Percentiles rank a stretch among this genome's conserved stretches.
phyloP scores from a whole-genome alignment of 2,888 invertebrate species.

The Coenonympha glycerion region DNA sequence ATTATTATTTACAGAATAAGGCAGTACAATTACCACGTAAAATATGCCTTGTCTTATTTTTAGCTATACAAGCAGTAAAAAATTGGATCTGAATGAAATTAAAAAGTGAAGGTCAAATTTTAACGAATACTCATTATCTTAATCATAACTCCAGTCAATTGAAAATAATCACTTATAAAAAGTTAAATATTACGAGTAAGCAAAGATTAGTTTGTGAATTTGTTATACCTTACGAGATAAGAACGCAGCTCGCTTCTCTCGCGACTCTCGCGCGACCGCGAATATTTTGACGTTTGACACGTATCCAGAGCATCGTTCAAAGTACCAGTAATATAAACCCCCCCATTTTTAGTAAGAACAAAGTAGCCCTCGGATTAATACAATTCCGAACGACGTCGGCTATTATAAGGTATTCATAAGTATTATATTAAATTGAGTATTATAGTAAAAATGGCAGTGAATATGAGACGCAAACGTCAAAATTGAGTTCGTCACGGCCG shows the following conservation, averaged over 20 bases:
- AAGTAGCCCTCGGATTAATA: not conserved
- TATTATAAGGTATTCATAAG: not conserved
- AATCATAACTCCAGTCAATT: slow-evolving; percentile 66
- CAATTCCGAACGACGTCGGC: slow-evolving; percentile 1
- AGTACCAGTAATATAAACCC: not conserved
- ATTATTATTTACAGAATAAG: slow-evolving; percentile 77
- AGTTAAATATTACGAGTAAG: slow-evolving; percentile 71
- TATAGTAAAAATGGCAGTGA: slow-evolving; percentile 27
- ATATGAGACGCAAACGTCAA: slow-evolving; percentile 18
- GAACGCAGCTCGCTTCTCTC: slow-evolving; percentile 35
- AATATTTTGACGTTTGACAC: slow-evolving; percentile 19
- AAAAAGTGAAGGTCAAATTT: slow-evolving; percentile 57
- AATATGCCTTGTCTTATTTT: slow-evolving; percentile 68
- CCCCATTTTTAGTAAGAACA: not conserved
- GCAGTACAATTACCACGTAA: slow-evolving; percentile 74
- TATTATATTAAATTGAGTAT: slow-evolving; percentile 24
- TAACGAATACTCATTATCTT: slow-evolving; percentile 50
- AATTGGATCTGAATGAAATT: slow-evolving; percentile 61
- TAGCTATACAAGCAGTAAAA: slow-evolving; percentile 74
- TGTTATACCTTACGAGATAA: slow-evolving; percentile 51
- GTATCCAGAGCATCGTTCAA: slow-evolving; percentile 13
- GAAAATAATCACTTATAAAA: slow-evolving; percentile 65
- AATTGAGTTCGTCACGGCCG: slow-evolving; percentile 16
- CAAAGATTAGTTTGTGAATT: slow-evolving; percentile 74
- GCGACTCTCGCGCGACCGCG: slow-evolving; percentile 11